A percentile compares a stretch with the other conserved stretches of the same genome.
phyloP scores from a whole-genome alignment of 1,140 invertebrate species.

The Brachionus manjavacas region DNA sequence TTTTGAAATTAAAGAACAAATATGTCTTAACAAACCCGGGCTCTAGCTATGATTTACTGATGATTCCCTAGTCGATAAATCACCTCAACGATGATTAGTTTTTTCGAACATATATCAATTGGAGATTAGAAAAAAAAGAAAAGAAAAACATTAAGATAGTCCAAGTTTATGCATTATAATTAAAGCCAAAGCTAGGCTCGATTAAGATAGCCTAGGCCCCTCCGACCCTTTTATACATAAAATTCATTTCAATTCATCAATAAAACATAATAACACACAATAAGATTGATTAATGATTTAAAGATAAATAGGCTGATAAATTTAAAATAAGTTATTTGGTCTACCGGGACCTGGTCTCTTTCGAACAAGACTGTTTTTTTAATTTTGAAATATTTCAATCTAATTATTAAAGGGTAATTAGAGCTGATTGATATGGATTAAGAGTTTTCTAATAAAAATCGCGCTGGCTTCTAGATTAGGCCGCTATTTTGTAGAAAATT shows the following conservation, averaged over 20 bases:
- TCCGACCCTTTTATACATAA: not conserved
- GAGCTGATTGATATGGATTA: not conserved
- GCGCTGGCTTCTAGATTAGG: not conserved
- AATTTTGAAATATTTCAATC: constrained; percentile 25
- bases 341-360: not conserved
- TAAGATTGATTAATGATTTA: constrained; percentile 34
- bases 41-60: not conserved
- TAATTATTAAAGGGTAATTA: not conserved
- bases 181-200: not conserved
- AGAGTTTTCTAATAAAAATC: not conserved
- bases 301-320: constrained; percentile 29
- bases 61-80: constrained; percentile 18
- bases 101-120: not conserved
- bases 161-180: not conserved
- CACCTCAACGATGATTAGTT: constrained; percentile 14
- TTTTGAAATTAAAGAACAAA: not conserved
- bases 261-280: constrained; percentile 12
- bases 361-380: not conserved
- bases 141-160: not conserved
- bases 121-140: not conserved
- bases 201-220: not conserved
- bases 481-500: not conserved
- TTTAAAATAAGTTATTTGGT: constrained; percentile 16
- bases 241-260: constrained; percentile 11
- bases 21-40: not conserved